Evolutionary conservation across 2,888 invertebrate species (phyloP), one percentile per base, ranked within the genome.

Genomic region (Capitulum mitella): DNA sequence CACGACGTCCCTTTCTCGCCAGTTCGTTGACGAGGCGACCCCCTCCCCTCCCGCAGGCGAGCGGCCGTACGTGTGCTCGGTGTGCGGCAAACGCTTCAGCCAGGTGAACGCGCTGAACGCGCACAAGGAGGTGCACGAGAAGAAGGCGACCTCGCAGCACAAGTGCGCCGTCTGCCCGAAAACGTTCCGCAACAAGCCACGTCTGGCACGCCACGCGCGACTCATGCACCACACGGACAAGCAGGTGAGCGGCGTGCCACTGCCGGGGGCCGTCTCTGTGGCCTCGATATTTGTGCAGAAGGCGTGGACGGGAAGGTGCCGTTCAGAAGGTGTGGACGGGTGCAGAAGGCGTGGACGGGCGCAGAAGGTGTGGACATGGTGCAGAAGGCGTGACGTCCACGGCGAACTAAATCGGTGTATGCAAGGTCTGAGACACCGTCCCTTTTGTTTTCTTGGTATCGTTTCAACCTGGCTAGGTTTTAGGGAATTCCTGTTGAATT

Each of bases 41-140:
- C 43, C 43, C 43, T 43, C 43, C 43, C 43, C 43, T 43, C 43
- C 43, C 43, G 6, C 70, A 70, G 70, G 80, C 12, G 78, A 79
- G 34, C 79, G 80, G 32, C 81, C 81, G 29, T 81, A 81, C 64
- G 80, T 80, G 2, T 81, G 81, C 61, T 46, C 76, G 37, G 51
- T 75, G 6, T 81, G 81, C 58, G 79, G 79, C 29, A 79, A 79
- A 48, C 78, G 81, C 3, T 81, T 81, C 75, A 79, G 43, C 19
- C 78, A 78, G 43, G 61, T 32, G 10, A 34, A 64, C 64, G n/a
- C 54, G 3, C 40, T 76, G n/a, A 58, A 16, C 76, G 76, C 29
- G 6, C 77, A 74, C 54, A n/a, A 12, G 26, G 54, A 40, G 29
- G 16, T 37, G 22, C 51, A 78, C 61, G 61, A 58, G 19, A 22